Base-by-base conservation (phyloP, 2,113 vertebrate genomes). In the Clarias batrachus region DNA sequence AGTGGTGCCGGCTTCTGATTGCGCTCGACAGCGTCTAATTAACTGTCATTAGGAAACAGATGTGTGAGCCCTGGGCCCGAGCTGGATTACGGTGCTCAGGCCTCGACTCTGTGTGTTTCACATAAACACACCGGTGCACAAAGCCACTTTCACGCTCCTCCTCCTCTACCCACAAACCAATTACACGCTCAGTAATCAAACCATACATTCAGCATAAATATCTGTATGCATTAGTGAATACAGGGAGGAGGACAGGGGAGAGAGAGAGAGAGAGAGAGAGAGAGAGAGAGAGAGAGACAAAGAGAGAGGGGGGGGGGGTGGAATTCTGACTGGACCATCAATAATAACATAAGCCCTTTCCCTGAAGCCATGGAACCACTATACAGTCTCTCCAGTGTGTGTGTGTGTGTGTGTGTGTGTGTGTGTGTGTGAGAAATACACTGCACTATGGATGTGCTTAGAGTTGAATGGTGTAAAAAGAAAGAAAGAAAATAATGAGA, bases 31-130 rank as follows among this genome's bases (percentile, higher is more conserved):
- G 95, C 94, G 93, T 95, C 95, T 96, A 97, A 98, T 98, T 97
- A 97, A 94, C 94, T 94, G 95, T 97, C 96, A 97, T 97, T 97
- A 97, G 90, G 93, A 95, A 97, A 96, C 97, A 97, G 96, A 96
- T 96, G 96, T 96, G 95, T 93, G 93, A 94, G 94, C 95, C 95
- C 21, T 63, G 85, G 95, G 95, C 96, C 91, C 91, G 85, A 85
- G 85, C 74, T 92, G 86, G 87, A 88, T 93, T 91, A 93, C 90
- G 91, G 89, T 90, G 70, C 85, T 89, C 88, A 87, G 82, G 86
- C 80, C 89, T 87, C 87, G 77, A 60, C 78, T 63, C 76, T 76
- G 85, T 91, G 91, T 91, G 89, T 82, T 88, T 90, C 25, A 30
- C 89, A 60, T 54, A 89, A 89, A 87, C 88, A 89, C 88, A 89